A percentile compares a stretch with the other conserved stretches of the same genome.
Conservation (phyloP, 2,113 vertebrate species). For the crab-eating macaque (Macaca fascicularis) region T2T-MFA8v1.1 NC_088377.1:18347501-18348000, state of each 20-base stretch:
- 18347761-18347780: not conserved
- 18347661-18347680: not conserved
- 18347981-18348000: not conserved
- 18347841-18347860: not conserved
- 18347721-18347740: not conserved
- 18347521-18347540: too few relatives aligned
- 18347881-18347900: not conserved
- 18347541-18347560: not conserved
- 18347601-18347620: not conserved
- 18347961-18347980: not conserved
- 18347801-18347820: not conserved
- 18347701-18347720: not conserved
- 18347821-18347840: not conserved
- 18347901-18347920: not conserved
- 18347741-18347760: not conserved
- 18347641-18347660: not conserved
- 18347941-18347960: not conserved
- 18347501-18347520: not conserved
- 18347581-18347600: not conserved
- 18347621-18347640: not conserved
- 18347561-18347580: not conserved
- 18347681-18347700: not conserved
- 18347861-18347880: not conserved
- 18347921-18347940: not conserved
- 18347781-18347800: slow-evolving; percentile 9